phyloP scores from a whole-genome alignment of 2,797 vertebrate genomes.

The Botia almorhae region DNA sequence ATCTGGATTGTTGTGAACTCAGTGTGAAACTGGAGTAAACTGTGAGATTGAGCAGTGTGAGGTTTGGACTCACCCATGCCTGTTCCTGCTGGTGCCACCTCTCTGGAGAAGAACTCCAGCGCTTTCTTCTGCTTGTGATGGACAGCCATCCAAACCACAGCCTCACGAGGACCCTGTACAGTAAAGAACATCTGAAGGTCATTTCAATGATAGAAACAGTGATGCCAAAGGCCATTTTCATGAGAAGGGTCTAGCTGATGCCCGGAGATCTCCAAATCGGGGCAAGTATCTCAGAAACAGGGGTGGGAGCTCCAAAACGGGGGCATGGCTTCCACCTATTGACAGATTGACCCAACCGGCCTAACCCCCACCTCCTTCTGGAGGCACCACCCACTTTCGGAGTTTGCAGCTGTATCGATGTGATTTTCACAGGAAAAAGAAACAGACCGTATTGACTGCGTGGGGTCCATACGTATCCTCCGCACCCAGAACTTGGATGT shows the following conservation, averaged over 20 bases:
- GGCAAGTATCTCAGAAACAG: too few relatives aligned
- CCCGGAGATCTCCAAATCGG: too few relatives aligned
- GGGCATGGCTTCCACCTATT: too few relatives aligned
- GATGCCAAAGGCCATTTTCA: background rate
- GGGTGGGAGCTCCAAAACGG: too few relatives aligned
- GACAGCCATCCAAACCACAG: constrained; percentile 85
- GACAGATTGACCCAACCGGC: too few relatives aligned
- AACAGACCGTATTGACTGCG: constrained; percentile 72
- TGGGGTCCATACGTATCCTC: constrained; percentile 86
- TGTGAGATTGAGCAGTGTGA: background rate
- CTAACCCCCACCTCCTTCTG: too few relatives aligned
- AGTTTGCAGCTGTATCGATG: too few relatives aligned
- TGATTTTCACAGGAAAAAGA: background rate
- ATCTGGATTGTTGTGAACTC: background rate
- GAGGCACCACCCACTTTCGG: too few relatives aligned
- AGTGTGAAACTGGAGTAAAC: background rate
- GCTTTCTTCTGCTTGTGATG: constrained; percentile 85
- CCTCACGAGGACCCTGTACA: constrained; percentile 78
- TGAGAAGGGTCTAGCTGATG: too few relatives aligned
- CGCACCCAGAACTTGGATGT: constrained; percentile 85
- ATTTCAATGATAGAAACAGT: background rate
- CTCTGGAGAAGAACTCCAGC: constrained; percentile 83
- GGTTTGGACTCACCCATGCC: constrained; percentile 81
- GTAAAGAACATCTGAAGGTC: background rate
- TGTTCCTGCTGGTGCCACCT: constrained; percentile 84